A percentile compares a stretch with the other conserved stretches of the same genome.
Evolutionary conservation across 2,888 invertebrate species (phyloP).

Genomic region (Theodoxus fluviatilis): DNA sequence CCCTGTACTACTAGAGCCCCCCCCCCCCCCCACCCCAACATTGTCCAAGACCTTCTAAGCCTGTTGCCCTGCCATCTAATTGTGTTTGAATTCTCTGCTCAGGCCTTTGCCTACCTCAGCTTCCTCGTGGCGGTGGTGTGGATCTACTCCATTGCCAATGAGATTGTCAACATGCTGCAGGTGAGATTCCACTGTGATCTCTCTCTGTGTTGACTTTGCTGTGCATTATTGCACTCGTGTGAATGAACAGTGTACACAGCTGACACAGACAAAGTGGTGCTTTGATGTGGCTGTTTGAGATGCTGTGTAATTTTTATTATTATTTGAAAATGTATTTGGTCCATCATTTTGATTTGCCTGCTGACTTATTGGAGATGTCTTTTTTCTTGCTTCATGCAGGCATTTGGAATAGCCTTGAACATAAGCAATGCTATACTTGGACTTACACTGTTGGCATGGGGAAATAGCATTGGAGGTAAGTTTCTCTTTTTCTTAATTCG

Average conservation of each 20-base stretch:
- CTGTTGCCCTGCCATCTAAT: not conserved
- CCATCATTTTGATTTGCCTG: too few relatives aligned
- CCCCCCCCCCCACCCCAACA: not conserved
- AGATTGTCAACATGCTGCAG: constrained; percentile 70
- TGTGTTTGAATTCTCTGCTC: constrained; percentile 37
- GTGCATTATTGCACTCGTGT: too few relatives aligned
- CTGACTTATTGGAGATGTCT: too few relatives aligned
- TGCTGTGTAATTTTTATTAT: too few relatives aligned
- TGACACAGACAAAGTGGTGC: too few relatives aligned
- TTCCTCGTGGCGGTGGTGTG: constrained; percentile 71
- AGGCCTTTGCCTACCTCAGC: constrained; percentile 70
- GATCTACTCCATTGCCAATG: constrained; percentile 72
- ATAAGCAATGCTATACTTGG: constrained; percentile 73
- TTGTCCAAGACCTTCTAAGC: not conserved
- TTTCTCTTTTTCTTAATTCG: too few relatives aligned
- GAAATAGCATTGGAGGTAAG: constrained; percentile 71
- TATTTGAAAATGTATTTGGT: too few relatives aligned
- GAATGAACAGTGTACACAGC: too few relatives aligned
- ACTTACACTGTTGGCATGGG: constrained; percentile 74
- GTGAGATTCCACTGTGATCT: constrained; percentile 39
- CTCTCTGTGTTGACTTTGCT: too few relatives aligned
- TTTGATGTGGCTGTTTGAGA: too few relatives aligned
- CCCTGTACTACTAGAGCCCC: too few relatives aligned
- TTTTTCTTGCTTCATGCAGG: constrained; percentile 63
- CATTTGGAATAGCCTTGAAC: constrained; percentile 71